Evolutionary conservation across 2,113 vertebrate species (phyloP), one percentile per base, ranked within the genome.

Genomic region (Sigmodon hispidus): DNA sequence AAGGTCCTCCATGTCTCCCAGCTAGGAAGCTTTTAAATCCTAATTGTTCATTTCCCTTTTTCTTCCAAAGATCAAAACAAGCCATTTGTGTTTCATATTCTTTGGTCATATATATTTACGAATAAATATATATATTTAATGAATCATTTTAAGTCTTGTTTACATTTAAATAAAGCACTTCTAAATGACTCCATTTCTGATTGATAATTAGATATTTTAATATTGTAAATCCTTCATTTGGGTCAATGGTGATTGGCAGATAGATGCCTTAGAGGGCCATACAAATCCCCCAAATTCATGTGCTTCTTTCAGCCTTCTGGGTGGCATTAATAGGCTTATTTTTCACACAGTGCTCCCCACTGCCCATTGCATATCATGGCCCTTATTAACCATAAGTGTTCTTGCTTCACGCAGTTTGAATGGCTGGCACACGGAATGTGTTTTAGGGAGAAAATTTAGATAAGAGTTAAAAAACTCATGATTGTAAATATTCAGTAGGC

Each of bases 401-500:
- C 96, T 97, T 91, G 88, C 65, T 94, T 94, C 31, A 55, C 96
- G 88, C 59, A 80, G 93, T 91, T 96, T 98, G 91, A 93, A 86
- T 65, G 94, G 92, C 86, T 7, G 50, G 40, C 45, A 94, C 43
- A 95, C 52, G 85, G 45, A 95, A 89, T 95, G 79, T 96, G 91
- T 96, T 97, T 97, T 95, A 98, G 90, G 94, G 97, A 96, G 76
- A 97, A 96, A 97, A 98, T 98, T 97, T 98, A 96, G 90, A 96
- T 92, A 92, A 90, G 76, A 95, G 85, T 97, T 98, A 98, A 98
- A 98, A 98, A 97, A 65, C 89, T 87, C 96, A 93, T n/a, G 88
- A 77, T 92, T 95, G 96, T 98, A 98, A 98, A 97, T 98, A 98
- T 97, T 98, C 97, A 98, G 97, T 94, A 98, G 91, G 52, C 70